Conservation (phyloP, 1,140 invertebrate species). For the Bicyclus anynana region DNA sequence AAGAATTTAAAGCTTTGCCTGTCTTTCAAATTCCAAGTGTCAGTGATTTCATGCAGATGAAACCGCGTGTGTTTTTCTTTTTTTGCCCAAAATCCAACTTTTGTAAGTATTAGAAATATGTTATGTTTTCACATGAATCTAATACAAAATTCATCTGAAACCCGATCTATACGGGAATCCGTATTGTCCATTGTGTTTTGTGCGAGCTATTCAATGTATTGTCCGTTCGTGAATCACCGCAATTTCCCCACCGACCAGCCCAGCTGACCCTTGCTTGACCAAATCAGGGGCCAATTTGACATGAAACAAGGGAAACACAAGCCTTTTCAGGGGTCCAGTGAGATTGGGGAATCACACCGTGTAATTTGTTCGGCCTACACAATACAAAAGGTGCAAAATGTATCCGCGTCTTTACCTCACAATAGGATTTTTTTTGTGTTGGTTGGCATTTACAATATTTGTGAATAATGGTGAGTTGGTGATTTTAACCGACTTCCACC, state of each 20-base stretch:
- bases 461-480: conserved; percentile 9
- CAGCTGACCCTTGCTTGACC: conserved; percentile 12
- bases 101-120: not conserved
- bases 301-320: conserved; percentile 7
- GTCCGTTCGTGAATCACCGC: conserved; percentile 33
- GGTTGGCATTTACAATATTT: conserved; percentile 10
- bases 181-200: conserved; percentile 25
- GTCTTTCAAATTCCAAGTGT: no score
- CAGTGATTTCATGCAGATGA: no score
- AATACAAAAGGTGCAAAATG: conserved; percentile 29
- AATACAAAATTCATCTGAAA: conserved; percentile 24
- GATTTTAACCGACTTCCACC: no score
- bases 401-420: conserved; percentile 23
- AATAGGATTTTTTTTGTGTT: conserved; percentile 23
- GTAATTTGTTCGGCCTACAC: conserved; percentile 29
- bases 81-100: no score
- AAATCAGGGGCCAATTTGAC: conserved; percentile 15
- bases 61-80: no score
- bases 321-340: conserved; percentile 16
- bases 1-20: no score
- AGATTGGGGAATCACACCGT: conserved; percentile 6
- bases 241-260: conserved; percentile 27
- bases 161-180: conserved; percentile 29
- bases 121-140: not conserved
- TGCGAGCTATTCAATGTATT: conserved; percentile 36